Percentiles rank a stretch among this genome's conserved stretches.
These are phyloP conservation scores for Pangasius macronema DNA, from an alignment of 2,797 vertebrate genomes.

Conservation along the genomic window DNA sequence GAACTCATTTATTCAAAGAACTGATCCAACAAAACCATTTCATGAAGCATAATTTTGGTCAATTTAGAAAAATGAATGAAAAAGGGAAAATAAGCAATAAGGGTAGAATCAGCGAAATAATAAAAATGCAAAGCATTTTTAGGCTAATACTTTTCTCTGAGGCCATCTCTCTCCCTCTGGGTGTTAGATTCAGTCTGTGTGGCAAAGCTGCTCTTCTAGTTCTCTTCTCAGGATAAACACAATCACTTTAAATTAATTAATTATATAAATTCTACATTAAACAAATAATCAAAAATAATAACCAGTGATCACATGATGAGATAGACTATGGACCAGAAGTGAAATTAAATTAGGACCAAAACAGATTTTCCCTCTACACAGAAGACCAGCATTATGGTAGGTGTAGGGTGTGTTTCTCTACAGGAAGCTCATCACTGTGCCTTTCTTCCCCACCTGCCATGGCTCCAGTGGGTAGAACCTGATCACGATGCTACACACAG, in stretches of 20 bases:
- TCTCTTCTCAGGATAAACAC: not conserved
- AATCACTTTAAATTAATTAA: not conserved
- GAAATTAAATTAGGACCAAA: not conserved
- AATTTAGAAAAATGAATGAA: not conserved
- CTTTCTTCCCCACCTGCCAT: slow-evolving; percentile 94
- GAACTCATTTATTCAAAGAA: not conserved
- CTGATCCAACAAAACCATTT: not conserved
- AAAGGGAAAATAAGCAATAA: not conserved
- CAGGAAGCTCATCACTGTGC: slow-evolving; percentile 90
- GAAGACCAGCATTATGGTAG: not conserved
- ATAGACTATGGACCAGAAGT: not conserved
- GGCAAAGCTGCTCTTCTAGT: not conserved
- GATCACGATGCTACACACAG: slow-evolving; percentile 81
- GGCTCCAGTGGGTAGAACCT: slow-evolving; percentile 83
- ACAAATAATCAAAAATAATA: not conserved
- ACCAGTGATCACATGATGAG: not conserved
- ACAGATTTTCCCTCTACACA: not conserved
- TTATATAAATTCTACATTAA: not conserved
- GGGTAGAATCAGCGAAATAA: not conserved
- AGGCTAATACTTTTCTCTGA: not conserved
- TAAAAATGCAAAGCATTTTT: not conserved
- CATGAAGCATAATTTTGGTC: not conserved
- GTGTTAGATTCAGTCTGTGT: not conserved
- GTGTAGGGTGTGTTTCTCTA: slow-evolving; percentile 61
- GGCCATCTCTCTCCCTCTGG: not conserved